phyloP scores from a whole-genome alignment of 1,140 invertebrate genomes.

The Penaeus chinensis region DNA sequence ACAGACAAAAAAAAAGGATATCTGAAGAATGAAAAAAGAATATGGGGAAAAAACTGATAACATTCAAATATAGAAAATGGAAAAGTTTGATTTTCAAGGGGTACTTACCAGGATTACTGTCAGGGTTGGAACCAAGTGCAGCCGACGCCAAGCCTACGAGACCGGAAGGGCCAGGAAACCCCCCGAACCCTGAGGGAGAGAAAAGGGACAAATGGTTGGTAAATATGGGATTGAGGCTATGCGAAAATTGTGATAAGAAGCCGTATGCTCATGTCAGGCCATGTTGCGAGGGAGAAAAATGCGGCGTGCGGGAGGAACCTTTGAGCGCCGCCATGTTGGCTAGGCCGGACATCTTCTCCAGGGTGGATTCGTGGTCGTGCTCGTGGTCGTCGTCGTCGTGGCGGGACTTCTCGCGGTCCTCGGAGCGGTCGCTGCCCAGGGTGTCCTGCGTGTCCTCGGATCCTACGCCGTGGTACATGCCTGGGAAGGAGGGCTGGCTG shows the following conservation, averaged over 20 bases:
- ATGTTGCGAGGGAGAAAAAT: background rate
- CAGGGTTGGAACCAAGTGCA: constrained; percentile 53
- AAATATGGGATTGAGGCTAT: background rate
- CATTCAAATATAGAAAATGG: constrained; percentile 35
- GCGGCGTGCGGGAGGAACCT: constrained; percentile 34
- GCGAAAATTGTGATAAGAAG: constrained; percentile 20
- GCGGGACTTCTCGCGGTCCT: constrained; percentile 56
- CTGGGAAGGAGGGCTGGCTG: constrained; percentile 53
- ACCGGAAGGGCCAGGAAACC: constrained; percentile 61
- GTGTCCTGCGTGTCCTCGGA: constrained; percentile 62
- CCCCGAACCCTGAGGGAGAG: constrained; percentile 52
- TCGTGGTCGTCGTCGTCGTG: constrained; percentile 61
- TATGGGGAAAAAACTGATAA: constrained; percentile 40
- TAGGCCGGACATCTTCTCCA: constrained; percentile 63
- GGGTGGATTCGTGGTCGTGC: constrained; percentile 50
- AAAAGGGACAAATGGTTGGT: background rate
- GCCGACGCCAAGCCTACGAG: constrained; percentile 55
- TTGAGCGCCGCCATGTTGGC: constrained; percentile 64
- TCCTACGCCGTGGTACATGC: constrained; percentile 47
- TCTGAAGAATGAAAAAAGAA: constrained; percentile 30
- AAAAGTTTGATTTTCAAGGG: background rate
- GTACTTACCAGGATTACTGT: constrained; percentile 61
- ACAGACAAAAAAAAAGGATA: constrained; percentile 36
- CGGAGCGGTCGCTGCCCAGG: constrained; percentile 61
- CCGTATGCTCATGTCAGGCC: background rate